phyloP scores from a whole-genome alignment of 2,113 vertebrate genomes.

The Melospiza georgiana region DNA sequence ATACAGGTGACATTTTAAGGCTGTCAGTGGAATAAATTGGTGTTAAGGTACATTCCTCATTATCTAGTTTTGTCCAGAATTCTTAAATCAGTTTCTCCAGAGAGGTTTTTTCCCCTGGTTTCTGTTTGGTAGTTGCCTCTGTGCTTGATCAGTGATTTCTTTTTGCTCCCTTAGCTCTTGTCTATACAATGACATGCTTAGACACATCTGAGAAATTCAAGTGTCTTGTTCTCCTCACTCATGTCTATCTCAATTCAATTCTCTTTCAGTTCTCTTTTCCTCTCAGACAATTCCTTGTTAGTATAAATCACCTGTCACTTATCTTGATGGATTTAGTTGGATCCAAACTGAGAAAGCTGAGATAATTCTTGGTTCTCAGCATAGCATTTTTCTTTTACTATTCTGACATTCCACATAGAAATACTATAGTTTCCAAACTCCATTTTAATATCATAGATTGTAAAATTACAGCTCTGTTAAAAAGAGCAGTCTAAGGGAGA shows the following conservation, averaged over 20 bases:
- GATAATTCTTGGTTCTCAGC: background rate
- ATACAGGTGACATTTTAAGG: background rate
- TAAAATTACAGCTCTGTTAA: background rate
- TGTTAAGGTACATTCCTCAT: background rate
- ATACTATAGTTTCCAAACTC: background rate
- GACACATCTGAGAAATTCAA: constrained; percentile 51
- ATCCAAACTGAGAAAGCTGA: constrained; percentile 2
- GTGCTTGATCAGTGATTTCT: constrained; percentile 10
- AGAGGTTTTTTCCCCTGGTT: background rate
- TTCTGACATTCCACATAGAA: background rate
- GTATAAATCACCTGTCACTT: constrained; percentile 59
- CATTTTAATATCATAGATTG: background rate
- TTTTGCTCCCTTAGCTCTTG: constrained; percentile 7
- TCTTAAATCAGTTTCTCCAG: background rate
- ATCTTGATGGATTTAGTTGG: constrained; percentile 37
- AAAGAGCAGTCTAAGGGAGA: background rate
- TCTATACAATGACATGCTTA: constrained; percentile 33
- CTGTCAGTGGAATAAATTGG: background rate
- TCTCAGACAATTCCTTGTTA: constrained; percentile 63
- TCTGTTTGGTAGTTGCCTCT: background rate
- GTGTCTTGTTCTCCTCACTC: constrained; percentile 27
- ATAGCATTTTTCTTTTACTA: background rate
- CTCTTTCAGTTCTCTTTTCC: constrained; percentile 52
- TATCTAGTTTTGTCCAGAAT: background rate
- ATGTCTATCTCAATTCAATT: constrained; percentile 44